These are phyloP conservation scores for Muricea muricata DNA, from an alignment of 92 coral and sea anemone species.

Conservation along the genomic window DNA sequence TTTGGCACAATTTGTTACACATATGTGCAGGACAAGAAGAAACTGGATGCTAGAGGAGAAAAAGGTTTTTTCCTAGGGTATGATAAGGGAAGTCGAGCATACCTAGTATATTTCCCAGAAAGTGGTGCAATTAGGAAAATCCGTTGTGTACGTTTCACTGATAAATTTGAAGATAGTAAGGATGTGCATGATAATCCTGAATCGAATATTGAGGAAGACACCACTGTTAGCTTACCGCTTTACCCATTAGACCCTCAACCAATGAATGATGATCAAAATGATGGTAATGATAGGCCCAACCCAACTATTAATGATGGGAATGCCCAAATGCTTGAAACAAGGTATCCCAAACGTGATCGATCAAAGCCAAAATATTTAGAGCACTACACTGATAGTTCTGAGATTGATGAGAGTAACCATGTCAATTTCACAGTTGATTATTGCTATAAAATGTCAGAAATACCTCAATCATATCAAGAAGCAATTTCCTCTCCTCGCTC, in stretches of 20 bases:
- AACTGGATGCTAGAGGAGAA: not conserved
- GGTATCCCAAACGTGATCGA: slow-evolving; percentile 44
- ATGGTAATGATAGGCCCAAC: not conserved
- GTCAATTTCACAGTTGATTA: slow-evolving; percentile 54
- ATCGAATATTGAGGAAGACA: not conserved
- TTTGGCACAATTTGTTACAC: not conserved
- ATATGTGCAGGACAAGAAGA: not conserved
- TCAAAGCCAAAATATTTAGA: slow-evolving; percentile 47
- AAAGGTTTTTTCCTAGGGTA: slow-evolving; percentile 32
- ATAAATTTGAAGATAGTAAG: not conserved
- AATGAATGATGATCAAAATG: not conserved
- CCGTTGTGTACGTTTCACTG: slow-evolving; percentile 12
- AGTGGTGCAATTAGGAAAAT: not conserved
- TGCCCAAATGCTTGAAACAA: slow-evolving; percentile 8
- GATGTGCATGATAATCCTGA: not conserved
- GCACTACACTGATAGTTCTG: slow-evolving; percentile 21
- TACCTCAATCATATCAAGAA: slow-evolving; percentile 54
- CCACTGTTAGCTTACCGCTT: not conserved
- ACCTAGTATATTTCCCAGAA: slow-evolving; percentile 53
- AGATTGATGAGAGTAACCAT: slow-evolving; percentile 34
- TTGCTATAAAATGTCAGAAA: slow-evolving; percentile 43
- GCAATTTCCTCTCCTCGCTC: slow-evolving; percentile 57
- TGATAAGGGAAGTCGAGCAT: slow-evolving; percentile 66
- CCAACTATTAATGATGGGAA: not conserved
- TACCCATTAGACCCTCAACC: slow-evolving; percentile 12